Evolutionary conservation across 1,140 invertebrate species (phyloP), one percentile per base, ranked within the genome.

Genomic region (Orius insidiosus): DNA sequence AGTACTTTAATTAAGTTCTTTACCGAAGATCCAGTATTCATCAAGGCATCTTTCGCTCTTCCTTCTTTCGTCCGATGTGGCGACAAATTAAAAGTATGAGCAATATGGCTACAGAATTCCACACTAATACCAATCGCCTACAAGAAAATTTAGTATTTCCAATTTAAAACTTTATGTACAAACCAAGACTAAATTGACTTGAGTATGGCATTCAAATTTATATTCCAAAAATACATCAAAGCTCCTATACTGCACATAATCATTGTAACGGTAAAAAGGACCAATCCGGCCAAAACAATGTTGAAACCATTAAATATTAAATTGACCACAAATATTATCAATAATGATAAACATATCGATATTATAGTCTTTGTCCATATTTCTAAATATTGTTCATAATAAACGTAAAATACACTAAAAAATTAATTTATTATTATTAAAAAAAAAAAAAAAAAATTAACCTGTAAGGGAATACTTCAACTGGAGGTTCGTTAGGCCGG

Each of bases 111-210:
- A 66, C 92, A 97, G 65, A 98, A 99, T 67, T 98, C 95, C 1
- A 98, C 94, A 13, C 90, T 81, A 53, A 98, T 98, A 49, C 95
- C 95, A 50, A 97, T 81, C 53, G 92, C 85, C 81, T 85, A n/a
- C n/a, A n/a, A n/a, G 58, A 32, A 67, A 63, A 52, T n/a, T n/a
- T n/a, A n/a, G n/a, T n/a, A n/a, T n/a, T n/a, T n/a, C n/a, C n/a
- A n/a, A n/a, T n/a, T n/a, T n/a, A n/a, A n/a, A n/a, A n/a, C n/a
- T n/a, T n/a, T n/a, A n/a, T n/a, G 3, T 24, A 63, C 67, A 68
- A 63, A 85, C 81, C 90, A 98, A 98, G 45, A 99, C 93, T 46
- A 98, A 72, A 67, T 99, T 99, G 34, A 98, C 95, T 2, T 98
- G 68, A 0, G 93, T 95, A 1, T 81, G 0, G 94, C 95, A 64